Percentiles rank a stretch among this genome's conserved stretches.
Conservation (phyloP, 2,113 vertebrate species). For the Phylloscopus trochiloides region DNA sequence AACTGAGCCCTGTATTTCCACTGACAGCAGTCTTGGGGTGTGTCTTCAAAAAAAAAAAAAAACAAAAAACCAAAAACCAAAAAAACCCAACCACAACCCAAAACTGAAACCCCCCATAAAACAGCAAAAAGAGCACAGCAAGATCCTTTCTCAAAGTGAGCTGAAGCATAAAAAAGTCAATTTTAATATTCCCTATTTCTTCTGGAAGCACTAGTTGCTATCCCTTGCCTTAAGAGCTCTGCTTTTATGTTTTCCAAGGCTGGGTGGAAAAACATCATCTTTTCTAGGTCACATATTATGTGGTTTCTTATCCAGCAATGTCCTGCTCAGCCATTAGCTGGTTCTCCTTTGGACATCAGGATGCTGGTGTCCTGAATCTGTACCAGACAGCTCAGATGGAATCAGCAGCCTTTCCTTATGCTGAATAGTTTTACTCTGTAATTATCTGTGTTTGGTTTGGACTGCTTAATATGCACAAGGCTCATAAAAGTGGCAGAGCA, state of each 20-base stretch:
- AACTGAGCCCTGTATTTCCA: neutral
- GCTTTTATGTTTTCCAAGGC: neutral
- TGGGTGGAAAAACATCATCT: neutral
- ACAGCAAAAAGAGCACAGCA: neutral
- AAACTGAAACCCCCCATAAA: neutral
- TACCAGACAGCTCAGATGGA: neutral
- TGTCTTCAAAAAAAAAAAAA: neutral
- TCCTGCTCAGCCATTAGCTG: neutral
- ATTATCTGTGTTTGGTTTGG: neutral
- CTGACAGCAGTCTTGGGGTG: neutral
- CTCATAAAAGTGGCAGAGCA: neutral
- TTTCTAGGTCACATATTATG: conserved; percentile 16
- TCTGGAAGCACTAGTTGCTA: neutral
- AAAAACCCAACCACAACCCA: neutral
- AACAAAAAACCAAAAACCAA: neutral
- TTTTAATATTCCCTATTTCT: neutral
- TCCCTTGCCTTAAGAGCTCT: neutral
- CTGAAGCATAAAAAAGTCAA: neutral
- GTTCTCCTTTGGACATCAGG: neutral
- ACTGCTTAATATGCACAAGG: neutral
- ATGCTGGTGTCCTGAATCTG: neutral
- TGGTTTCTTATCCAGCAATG: neutral
- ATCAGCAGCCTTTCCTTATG: neutral
- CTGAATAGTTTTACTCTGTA: neutral
- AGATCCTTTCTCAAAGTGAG: neutral